Percentiles rank a stretch among this genome's conserved stretches.
Conservation (phyloP, 2,888 invertebrate genomes). For the Portevinia maculata region DNA sequence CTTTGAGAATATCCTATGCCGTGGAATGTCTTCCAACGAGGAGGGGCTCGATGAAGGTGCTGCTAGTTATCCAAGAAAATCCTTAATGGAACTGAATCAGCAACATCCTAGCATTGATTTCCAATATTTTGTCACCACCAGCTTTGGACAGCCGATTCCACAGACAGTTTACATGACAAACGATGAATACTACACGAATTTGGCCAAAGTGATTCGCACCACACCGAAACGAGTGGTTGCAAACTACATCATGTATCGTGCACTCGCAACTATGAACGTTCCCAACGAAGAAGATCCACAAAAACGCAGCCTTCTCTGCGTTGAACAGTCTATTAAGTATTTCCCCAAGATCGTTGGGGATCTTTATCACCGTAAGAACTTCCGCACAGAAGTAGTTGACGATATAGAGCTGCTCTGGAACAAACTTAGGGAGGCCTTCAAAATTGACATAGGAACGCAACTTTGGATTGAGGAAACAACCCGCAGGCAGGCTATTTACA, state of each 20-base stretch:
- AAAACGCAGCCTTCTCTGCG: constrained; percentile 74
- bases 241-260: constrained; percentile 79
- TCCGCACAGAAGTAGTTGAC: constrained; percentile 72
- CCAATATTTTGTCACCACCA: constrained; percentile 76
- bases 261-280: constrained; percentile 77
- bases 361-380: constrained; percentile 77
- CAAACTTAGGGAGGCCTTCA: constrained; percentile 78
- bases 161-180: constrained; percentile 77
- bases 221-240: constrained; percentile 77
- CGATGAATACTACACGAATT: constrained; percentile 76
- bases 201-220: constrained; percentile 75
- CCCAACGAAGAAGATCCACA: constrained; percentile 55
- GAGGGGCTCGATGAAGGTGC: background rate
- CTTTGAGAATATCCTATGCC: constrained; percentile 79
- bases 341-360: constrained; percentile 80
- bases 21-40: constrained; percentile 59
- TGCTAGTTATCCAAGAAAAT: constrained; percentile 56
- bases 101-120: constrained; percentile 77
- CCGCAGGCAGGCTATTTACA: constrained; percentile 76
- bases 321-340: constrained; percentile 75
- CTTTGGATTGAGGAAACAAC: constrained; percentile 78
- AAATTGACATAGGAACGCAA: constrained; percentile 47
- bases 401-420: constrained; percentile 79
- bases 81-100: constrained; percentile 75
- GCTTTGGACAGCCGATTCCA: constrained; percentile 75